Evolutionary conservation across 2,113 vertebrate species (phyloP).

Genomic region (Coreoperca whiteheadi): DNA sequence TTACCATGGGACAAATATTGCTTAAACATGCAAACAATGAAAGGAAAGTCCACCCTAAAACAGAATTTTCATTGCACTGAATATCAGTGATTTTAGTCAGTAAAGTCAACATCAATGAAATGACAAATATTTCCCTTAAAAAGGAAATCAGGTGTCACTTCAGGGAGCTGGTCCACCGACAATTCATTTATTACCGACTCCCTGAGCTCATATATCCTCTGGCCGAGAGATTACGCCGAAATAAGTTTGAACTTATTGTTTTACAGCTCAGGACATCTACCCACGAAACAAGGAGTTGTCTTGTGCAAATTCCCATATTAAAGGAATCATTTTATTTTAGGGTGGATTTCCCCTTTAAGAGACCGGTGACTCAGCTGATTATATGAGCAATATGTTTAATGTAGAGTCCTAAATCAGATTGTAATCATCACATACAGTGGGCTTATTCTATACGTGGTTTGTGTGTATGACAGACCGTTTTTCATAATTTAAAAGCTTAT

Average conservation of each 20-base stretch:
- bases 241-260: slow-evolving; percentile 1
- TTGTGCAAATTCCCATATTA: background rate
- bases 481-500: slow-evolving; percentile 3
- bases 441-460: background rate
- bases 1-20: slow-evolving; percentile 63
- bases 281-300: background rate
- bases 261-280: slow-evolving; percentile 5
- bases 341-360: slow-evolving; percentile 18
- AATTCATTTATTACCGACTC: slow-evolving; percentile 17
- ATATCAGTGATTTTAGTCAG: background rate
- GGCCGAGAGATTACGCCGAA: background rate
- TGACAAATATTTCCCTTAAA: slow-evolving; percentile 2
- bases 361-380: slow-evolving; percentile 43
- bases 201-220: background rate
- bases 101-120: slow-evolving; percentile 2
- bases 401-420: slow-evolving; percentile 16
- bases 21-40: slow-evolving; percentile 54
- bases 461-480: background rate
- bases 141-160: slow-evolving; percentile 41
- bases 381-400: slow-evolving; percentile 12
- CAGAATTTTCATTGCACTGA: slow-evolving; percentile 7
- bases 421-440: background rate
- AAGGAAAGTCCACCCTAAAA: slow-evolving; percentile 35
- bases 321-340: background rate
- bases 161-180: slow-evolving; percentile 31